Percentiles rank a stretch among this genome's conserved stretches.
Conservation (phyloP, 2,113 vertebrate species). For the Chaetorhynchus papuensis region DNA sequence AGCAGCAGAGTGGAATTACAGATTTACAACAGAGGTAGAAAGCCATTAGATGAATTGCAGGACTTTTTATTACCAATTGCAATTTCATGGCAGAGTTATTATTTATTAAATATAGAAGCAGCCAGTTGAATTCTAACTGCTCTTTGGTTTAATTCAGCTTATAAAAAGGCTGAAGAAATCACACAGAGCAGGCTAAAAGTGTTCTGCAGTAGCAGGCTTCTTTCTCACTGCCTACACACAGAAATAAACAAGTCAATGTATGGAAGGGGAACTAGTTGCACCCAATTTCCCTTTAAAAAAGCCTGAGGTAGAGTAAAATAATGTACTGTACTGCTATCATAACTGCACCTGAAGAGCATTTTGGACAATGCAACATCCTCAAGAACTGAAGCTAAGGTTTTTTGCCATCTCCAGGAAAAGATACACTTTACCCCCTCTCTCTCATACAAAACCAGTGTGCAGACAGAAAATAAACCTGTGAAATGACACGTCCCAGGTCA, state of each 20-base stretch:
- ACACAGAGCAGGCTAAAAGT: background rate
- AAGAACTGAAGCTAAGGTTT: background rate
- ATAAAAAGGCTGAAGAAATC: background rate
- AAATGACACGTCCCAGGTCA: background rate
- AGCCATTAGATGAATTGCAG: background rate
- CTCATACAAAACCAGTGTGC: background rate
- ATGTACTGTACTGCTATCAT: background rate
- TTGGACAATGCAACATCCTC: background rate
- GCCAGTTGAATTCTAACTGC: constrained; percentile 1
- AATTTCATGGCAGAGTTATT: constrained; percentile 47
- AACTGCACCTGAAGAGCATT: background rate
- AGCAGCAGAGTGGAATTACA: background rate
- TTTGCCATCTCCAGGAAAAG: background rate
- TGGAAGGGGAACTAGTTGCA: background rate
- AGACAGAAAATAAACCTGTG: background rate
- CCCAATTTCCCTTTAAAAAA: background rate
- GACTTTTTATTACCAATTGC: constrained; percentile 46
- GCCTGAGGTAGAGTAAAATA: background rate
- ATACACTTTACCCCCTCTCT: background rate
- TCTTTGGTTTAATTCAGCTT: constrained; percentile 2
- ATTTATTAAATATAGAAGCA: constrained; percentile 56
- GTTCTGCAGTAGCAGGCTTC: background rate
- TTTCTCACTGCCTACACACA: background rate
- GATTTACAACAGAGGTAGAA: constrained; percentile 4
- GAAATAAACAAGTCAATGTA: background rate